Evolutionary conservation across 1,140 invertebrate genomes (phyloP), one percentile per base, ranked within the genome.

Genomic region (Colletes gigas): DNA sequence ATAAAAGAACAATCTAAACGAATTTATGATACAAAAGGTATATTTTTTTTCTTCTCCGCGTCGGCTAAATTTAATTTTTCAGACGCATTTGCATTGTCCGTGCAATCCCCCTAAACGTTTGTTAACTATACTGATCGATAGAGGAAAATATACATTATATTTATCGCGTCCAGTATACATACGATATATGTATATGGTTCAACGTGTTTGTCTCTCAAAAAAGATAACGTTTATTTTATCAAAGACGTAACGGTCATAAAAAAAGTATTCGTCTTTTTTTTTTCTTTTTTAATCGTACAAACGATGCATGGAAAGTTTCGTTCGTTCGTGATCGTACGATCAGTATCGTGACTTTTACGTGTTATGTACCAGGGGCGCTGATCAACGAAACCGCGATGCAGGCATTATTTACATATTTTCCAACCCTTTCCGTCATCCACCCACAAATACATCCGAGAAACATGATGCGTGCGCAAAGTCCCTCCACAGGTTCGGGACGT

Each of bases 391-490:
- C 19, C 63, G 50, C 50, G 77, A 73, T 73, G 70, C 50, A 79
- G 60, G 60, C 77, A 79, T 79, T 79, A 79, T 79, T 79, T 79
- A 86, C 66, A 86, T 85, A 82, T 80, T 85, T 86, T 83, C 59
- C 71, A 86, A 82, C 72, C 83, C 83, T 83, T 85, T 73, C 68
- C 71, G 30, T 79, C 63, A 73, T 82, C 70, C 78, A 75, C 63
- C 70, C 55, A 82, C 65, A 78, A 74, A 67, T 63, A 74, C 60
- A 68, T 57, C 52, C 19, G 21, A 83, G 55, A 67, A 81, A 81
- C 62, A 60, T 41, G 63, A 74, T 78, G 78, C 79, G 75, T 86
- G 84, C 86, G 84, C 84, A 86, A 84, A 78, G 66, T 72, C 17
- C 59, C 66, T 84, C 68, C 60, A 83, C 73, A 81, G 55, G 73